Conservation (phyloP, 2,888 invertebrate species). For the Tenthredo amoena region DNA sequence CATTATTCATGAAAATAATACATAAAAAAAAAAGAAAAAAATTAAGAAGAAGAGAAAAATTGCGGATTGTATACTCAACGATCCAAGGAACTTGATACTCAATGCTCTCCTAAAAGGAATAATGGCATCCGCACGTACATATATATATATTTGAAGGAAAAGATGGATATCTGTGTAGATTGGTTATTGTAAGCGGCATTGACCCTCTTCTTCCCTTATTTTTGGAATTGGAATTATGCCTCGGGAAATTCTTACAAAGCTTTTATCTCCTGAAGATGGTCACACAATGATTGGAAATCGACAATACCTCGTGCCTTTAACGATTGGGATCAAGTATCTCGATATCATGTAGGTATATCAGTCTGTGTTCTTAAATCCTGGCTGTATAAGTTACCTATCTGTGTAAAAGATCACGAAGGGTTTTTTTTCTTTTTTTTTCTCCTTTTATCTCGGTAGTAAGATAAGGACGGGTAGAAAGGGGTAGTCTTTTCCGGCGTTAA, state of each 20-base stretch:
- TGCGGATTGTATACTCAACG: neutral
- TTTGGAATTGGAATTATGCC: neutral
- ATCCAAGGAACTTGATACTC: neutral
- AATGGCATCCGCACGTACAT: neutral
- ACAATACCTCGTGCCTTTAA: neutral
- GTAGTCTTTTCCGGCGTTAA: conserved; percentile 27
- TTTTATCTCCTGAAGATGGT: neutral
- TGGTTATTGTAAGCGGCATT: neutral
- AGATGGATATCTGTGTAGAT: neutral
- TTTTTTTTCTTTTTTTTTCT: neutral
- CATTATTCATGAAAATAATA: too few species aligned
- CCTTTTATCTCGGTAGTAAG: neutral
- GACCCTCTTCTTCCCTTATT: neutral
- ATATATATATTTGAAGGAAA: neutral
- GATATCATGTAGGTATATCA: neutral
- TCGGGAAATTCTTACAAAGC: neutral
- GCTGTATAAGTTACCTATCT: neutral
- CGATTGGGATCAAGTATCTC: neutral
- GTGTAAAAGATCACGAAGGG: neutral
- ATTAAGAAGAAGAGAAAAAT: neutral
- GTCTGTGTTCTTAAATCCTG: neutral
- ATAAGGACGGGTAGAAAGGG: neutral
- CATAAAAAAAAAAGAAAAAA: neutral
- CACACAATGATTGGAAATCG: conserved; percentile 16
- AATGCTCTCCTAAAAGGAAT: neutral